phyloP scores from a whole-genome alignment of 2,888 invertebrate species.

The Yponomeuta sedellus region DNA sequence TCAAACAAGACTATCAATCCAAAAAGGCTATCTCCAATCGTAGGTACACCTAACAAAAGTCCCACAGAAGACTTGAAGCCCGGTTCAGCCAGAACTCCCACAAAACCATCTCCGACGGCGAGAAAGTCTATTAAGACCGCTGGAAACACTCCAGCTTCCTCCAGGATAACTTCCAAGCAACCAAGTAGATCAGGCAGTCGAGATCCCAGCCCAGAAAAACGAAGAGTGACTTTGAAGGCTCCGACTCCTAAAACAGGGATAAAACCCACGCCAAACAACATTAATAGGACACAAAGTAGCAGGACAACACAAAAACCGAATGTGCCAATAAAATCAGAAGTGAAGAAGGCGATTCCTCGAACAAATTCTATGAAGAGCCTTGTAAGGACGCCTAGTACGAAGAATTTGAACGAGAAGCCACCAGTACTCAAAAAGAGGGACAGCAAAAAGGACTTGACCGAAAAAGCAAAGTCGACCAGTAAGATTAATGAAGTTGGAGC shows the following conservation, averaged over 20 bases:
- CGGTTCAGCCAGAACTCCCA: conserved; percentile 44
- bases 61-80: conserved; percentile 58
- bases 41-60: conserved; percentile 70
- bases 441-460: conserved; percentile 51
- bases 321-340: conserved; percentile 43
- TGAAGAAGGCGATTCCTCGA: conserved; percentile 55
- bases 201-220: conserved; percentile 64
- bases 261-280: conserved; percentile 36
- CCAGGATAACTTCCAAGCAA: conserved; percentile 64
- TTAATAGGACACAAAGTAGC: conserved; percentile 47
- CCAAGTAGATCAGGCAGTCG: conserved; percentile 57
- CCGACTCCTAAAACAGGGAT: conserved; percentile 30
- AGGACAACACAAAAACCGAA: conserved; percentile 48
- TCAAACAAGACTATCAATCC: conserved; percentile 61
- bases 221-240: conserved; percentile 34
- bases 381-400: conserved; percentile 56
- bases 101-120: conserved; percentile 44
- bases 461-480: conserved; percentile 45
- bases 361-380: conserved; percentile 65
- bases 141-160: conserved; percentile 54
- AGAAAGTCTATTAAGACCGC: conserved; percentile 52
- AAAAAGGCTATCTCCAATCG: conserved; percentile 68
- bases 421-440: conserved; percentile 49
- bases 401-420: conserved; percentile 53
- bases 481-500: conserved; percentile 48